These are phyloP conservation scores for Arrhopalites spinosus DNA, from an alignment of 2,888 invertebrate species.

Conservation along the genomic window DNA sequence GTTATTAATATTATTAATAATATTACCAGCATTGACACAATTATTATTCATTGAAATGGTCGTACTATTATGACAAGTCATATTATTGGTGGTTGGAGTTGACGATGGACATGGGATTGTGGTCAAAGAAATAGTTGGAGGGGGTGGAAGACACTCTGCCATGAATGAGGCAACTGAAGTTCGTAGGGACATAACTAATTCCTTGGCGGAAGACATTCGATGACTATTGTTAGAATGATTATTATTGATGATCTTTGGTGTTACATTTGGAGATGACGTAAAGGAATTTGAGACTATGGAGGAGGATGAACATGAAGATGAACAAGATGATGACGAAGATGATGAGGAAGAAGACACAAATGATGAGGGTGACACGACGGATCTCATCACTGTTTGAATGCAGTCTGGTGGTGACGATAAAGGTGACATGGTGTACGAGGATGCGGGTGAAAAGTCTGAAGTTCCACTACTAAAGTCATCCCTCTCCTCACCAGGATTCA, in stretches of 20 bases:
- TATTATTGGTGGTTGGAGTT: background rate
- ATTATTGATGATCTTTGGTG: constrained; percentile 28
- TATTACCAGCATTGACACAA: background rate
- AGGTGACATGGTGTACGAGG: constrained; percentile 54
- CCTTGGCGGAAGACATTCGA: constrained; percentile 19
- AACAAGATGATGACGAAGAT: constrained; percentile 26
- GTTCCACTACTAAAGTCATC: constrained; percentile 22
- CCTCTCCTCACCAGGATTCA: constrained; percentile 14
- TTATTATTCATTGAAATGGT: background rate
- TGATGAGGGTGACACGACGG: constrained; percentile 50
- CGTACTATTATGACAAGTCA: background rate
- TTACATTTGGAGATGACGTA: constrained; percentile 16
- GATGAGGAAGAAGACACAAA: constrained; percentile 40
- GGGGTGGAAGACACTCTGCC: constrained; percentile 27
- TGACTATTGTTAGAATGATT: constrained; percentile 29
- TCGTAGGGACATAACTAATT: background rate
- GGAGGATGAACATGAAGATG: constrained; percentile 11
- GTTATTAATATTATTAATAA: background rate
- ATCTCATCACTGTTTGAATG: constrained; percentile 55
- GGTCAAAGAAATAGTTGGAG: background rate
- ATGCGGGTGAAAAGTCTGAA: constrained; percentile 54
- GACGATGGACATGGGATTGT: constrained; percentile 5
- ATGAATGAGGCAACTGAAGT: constrained; percentile 6
- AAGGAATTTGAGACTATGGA: constrained; percentile 30
- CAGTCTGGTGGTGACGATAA: constrained; percentile 52